phyloP scores from a whole-genome alignment of 2,888 invertebrate species.

The Drosophila algonquin region DNA sequence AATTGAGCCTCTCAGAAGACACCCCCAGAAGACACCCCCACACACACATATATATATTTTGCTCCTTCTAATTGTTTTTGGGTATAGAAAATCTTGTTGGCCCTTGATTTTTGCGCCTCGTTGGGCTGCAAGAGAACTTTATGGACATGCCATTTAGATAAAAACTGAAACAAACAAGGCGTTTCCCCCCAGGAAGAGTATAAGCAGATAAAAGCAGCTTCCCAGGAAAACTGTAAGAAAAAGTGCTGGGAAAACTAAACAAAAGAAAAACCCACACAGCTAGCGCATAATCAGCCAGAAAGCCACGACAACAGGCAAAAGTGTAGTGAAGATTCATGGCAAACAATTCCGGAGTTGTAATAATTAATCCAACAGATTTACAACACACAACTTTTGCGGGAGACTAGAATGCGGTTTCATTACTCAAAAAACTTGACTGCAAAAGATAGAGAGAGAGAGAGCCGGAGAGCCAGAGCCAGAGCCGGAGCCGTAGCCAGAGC shows the following conservation, averaged over 20 bases:
- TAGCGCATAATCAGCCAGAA: slow-evolving; percentile 28
- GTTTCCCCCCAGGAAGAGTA: neutral
- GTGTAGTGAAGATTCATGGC: slow-evolving; percentile 59
- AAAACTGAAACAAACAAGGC: slow-evolving; percentile 11
- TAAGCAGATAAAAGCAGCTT: neutral
- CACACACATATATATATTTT: neutral
- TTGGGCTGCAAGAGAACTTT: slow-evolving; percentile 22
- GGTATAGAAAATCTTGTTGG: slow-evolving; percentile 31
- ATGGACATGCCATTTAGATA: slow-evolving; percentile 47
- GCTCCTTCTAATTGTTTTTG: slow-evolving; percentile 37
- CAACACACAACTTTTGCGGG: slow-evolving; percentile 55
- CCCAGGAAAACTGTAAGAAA: neutral
- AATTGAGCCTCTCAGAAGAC: slow-evolving; percentile 7
- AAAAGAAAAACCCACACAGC: slow-evolving; percentile 26
- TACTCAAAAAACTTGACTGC: slow-evolving; percentile 57
- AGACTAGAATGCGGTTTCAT: slow-evolving; percentile 51
- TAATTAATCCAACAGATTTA: slow-evolving; percentile 80
- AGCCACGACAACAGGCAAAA: slow-evolving; percentile 26
- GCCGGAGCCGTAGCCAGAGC: too few species aligned
- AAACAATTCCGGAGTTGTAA: slow-evolving; percentile 75
- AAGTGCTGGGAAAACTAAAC: slow-evolving; percentile 19
- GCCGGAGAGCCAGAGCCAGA: too few species aligned
- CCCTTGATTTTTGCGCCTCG: slow-evolving; percentile 52
- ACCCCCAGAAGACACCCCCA: neutral
- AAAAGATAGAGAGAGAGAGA: neutral